Conservation (phyloP, 2,888 invertebrate species). For the Hyposoter dolosus region DNA sequence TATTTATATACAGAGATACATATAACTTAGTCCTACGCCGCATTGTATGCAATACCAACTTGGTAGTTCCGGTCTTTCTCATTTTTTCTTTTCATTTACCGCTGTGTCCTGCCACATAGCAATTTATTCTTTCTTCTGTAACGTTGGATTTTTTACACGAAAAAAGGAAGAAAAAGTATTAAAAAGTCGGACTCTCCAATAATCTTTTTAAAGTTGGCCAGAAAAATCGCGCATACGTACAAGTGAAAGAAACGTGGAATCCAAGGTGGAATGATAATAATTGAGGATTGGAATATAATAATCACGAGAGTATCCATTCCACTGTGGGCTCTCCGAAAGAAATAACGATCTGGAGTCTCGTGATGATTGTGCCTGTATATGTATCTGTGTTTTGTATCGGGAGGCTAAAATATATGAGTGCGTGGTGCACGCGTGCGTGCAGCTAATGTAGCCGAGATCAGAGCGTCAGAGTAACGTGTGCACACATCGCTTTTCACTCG, state of each 20-base stretch:
- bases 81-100: conserved; percentile 16
- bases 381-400: conserved; percentile 5
- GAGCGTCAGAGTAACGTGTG: conserved; percentile 63
- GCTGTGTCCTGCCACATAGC: conserved; percentile 13
- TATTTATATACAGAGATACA: conserved; percentile 7
- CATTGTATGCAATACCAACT: conserved; percentile 63
- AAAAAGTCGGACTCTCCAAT: conserved; percentile 42
- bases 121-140: conserved; percentile 56
- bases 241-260: conserved; percentile 59
- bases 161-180: conserved; percentile 33
- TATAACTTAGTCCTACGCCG: conserved; percentile 30
- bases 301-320: conserved; percentile 61
- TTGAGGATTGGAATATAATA: conserved; percentile 68
- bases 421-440: conserved; percentile 71
- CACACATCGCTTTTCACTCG: conserved; percentile 65
- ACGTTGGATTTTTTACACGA: conserved; percentile 37
- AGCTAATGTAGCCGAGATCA: conserved; percentile 65
- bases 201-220: conserved; percentile 42
- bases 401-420: conserved; percentile 56
- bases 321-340: conserved; percentile 58
- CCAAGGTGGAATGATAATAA: conserved; percentile 67
- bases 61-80: conserved; percentile 41
- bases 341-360: conserved; percentile 56
- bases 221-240: conserved; percentile 55
- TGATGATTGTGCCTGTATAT: conserved; percentile 23